These are phyloP conservation scores for Bufo bufo DNA, from an alignment of 2,113 vertebrate genomes.

Conservation along the genomic window DNA sequence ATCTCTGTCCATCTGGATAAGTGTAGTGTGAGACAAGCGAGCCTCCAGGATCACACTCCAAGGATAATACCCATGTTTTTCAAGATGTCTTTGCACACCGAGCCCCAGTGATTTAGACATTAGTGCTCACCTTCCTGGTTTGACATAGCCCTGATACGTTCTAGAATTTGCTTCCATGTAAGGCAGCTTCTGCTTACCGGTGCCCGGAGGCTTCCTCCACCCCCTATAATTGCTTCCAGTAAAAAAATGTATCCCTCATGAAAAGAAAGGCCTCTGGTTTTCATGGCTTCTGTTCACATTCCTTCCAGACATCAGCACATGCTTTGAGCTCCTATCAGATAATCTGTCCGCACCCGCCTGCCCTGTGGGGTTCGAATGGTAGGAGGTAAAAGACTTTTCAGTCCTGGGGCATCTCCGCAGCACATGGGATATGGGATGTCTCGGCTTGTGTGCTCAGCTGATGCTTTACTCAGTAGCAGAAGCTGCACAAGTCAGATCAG, in stretches of 20 bases:
- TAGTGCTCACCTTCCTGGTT: slow-evolving; percentile 8
- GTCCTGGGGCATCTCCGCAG: neutral
- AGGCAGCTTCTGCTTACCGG: slow-evolving; percentile 30
- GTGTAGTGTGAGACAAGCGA: neutral
- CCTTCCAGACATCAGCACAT: slow-evolving; percentile 33
- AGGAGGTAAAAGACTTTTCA: neutral
- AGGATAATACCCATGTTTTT: neutral
- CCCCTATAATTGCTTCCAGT: slow-evolving; percentile 48
- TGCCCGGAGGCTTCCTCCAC: slow-evolving; percentile 17
- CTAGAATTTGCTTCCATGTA: slow-evolving; percentile 41
- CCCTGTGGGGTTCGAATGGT: neutral
- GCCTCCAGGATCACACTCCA: neutral
- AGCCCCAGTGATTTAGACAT: neutral
- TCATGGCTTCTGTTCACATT: slow-evolving; percentile 35
- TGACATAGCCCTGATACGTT: slow-evolving; percentile 33
- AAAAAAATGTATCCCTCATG: slow-evolving; percentile 28
- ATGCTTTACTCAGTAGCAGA: neutral
- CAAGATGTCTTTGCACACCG: neutral
- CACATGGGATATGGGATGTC: neutral
- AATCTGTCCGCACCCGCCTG: slow-evolving; percentile 22
- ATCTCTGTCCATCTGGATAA: slow-evolving; percentile 12
- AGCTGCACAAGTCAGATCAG: neutral
- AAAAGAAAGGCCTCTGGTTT: slow-evolving; percentile 35
- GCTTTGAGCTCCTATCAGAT: slow-evolving; percentile 17
- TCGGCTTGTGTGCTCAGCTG: neutral